These are phyloP conservation scores for Cacatua alba DNA, from an alignment of 2,113 vertebrate genomes.

Conservation along the genomic window DNA sequence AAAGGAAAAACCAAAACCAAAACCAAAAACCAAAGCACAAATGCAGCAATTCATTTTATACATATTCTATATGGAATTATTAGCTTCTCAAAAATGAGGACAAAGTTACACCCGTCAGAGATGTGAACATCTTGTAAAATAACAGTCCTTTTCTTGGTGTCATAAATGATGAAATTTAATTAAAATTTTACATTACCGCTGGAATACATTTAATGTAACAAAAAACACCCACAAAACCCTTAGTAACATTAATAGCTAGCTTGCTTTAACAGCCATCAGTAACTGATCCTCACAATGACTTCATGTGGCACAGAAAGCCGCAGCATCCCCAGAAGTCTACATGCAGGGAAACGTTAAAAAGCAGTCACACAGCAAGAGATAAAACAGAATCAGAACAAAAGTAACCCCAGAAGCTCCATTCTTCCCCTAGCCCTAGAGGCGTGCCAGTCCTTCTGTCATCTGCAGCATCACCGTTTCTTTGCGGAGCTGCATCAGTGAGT, in stretches of 20 bases:
- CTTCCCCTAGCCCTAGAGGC: neutral
- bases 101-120: neutral
- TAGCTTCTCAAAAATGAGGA: neutral
- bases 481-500: rapidly evolving
- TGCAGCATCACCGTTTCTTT: neutral
- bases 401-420: neutral
- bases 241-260: neutral
- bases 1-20: neutral
- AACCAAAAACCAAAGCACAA: neutral
- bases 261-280: neutral
- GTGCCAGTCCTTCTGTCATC: neutral
- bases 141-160: neutral
- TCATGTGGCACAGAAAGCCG: neutral
- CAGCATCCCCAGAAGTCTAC: neutral
- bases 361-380: neutral
- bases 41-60: rapidly evolving
- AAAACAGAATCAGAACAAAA: constrained; percentile 10
- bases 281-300: neutral
- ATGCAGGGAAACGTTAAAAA: neutral
- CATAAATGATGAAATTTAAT: neutral
- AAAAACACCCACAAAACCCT: neutral
- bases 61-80: neutral
- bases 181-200: neutral
- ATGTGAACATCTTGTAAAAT: neutral
- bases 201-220: neutral